Evolutionary conservation across 2,888 invertebrate species (phyloP).

Genomic region (Coelopa pilipes): DNA sequence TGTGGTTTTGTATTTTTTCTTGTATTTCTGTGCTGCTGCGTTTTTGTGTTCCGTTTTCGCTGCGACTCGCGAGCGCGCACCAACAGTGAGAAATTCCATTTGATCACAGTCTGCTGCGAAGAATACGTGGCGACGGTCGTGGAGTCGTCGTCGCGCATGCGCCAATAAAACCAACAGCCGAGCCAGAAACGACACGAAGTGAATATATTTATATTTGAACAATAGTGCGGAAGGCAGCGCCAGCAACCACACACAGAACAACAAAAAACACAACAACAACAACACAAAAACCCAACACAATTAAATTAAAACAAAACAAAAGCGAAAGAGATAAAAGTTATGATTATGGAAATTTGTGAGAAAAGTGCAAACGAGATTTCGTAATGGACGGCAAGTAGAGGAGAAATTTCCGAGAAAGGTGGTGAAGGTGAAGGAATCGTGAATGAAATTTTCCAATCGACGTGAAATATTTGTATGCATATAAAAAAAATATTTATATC

Average conservation of each 20-base stretch:
- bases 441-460: not conserved
- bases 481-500: too few species aligned
- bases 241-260: too few species aligned
- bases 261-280: too few species aligned
- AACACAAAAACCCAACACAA: too few species aligned
- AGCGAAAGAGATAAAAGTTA: not conserved
- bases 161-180: not conserved
- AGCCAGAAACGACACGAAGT: too few species aligned
- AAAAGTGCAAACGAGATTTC: not conserved
- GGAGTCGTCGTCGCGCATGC: slow-evolving; percentile 17
- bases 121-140: slow-evolving; percentile 33
- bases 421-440: not conserved
- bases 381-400: not conserved
- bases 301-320: not conserved
- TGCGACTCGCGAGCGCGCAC: not conserved
- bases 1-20: too few species aligned
- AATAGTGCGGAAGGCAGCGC: not conserved
- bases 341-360: not conserved
- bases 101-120: slow-evolving; percentile 20
- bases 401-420: not conserved
- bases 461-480: too few species aligned
- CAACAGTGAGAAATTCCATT: slow-evolving; percentile 24
- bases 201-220: not conserved
- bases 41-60: too few species aligned
- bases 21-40: too few species aligned